Evolutionary conservation across 1,140 invertebrate genomes (phyloP).

Genomic region (Drosophila athabasca): DNA sequence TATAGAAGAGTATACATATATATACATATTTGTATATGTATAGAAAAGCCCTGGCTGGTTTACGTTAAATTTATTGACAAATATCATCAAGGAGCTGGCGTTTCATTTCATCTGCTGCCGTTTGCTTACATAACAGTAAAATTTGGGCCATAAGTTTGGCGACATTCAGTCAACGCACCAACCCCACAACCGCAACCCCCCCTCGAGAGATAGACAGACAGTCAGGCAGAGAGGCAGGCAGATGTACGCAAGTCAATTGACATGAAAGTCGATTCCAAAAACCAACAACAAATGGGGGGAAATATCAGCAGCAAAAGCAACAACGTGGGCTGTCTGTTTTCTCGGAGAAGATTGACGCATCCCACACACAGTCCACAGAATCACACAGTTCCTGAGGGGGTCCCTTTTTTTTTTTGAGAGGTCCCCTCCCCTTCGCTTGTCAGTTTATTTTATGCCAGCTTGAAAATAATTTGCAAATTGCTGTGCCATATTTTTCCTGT

Average conservation of each 20-base stretch:
- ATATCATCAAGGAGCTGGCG: conserved; percentile 72
- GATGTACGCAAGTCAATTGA: conserved; percentile 77
- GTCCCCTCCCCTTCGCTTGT: conserved; percentile 41
- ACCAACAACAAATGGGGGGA: conserved; percentile 67
- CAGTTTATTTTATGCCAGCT: conserved; percentile 79
- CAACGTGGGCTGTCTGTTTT: conserved; percentile 58
- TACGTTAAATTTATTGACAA: conserved; percentile 79
- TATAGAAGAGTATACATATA: conserved; percentile 5
- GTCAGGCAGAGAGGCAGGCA: conserved; percentile 51
- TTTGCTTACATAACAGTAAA: conserved; percentile 75
- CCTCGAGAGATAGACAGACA: conserved; percentile 33
- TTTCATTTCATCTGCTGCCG: conserved; percentile 73
- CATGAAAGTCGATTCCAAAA: conserved; percentile 81
- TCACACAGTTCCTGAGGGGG: conserved; percentile 3
- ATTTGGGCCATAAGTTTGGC: conserved; percentile 72
- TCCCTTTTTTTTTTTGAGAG: conserved; percentile 10
- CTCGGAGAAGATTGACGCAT: conserved; percentile 49
- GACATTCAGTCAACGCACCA: conserved; percentile 24
- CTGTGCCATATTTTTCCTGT: conserved; percentile 64
- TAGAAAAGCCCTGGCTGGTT: conserved; percentile 54
- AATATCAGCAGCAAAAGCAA: conserved; percentile 47
- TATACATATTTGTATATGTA: neutral
- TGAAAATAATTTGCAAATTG: conserved; percentile 82
- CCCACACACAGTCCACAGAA: neutral
- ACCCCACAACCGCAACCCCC: neutral